Conservation (phyloP, 2,888 invertebrate genomes). For the Limenitis camilla region DNA sequence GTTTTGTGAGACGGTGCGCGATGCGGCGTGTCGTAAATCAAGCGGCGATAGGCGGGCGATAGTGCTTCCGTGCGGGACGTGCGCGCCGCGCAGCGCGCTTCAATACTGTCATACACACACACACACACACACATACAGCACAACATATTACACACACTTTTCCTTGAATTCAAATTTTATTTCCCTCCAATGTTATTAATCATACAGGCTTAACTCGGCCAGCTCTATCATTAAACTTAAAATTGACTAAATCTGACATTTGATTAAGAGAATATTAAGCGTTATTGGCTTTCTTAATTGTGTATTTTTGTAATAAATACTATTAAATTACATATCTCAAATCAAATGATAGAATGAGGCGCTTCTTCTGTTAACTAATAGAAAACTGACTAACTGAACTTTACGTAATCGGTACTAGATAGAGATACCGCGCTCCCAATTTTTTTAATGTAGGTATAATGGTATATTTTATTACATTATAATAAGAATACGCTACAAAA, state of each 20-base stretch:
- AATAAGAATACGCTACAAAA: no score
- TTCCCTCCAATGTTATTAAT: constrained; percentile 53
- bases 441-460: no score
- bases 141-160: constrained; percentile 30
- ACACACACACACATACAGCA: not conserved
- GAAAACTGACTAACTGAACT: constrained; percentile 33
- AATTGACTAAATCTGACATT: constrained; percentile 68
- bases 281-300: constrained; percentile 42
- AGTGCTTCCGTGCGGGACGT: constrained; percentile 46
- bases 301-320: constrained; percentile 42
- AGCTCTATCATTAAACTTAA: constrained; percentile 63
- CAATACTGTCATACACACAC: constrained; percentile 22
- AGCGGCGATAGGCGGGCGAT: constrained; percentile 56
- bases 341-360: constrained; percentile 31
- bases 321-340: constrained; percentile 36
- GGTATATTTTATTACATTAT: no score
- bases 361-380: constrained; percentile 32
- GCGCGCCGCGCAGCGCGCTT: constrained; percentile 20
- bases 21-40: constrained; percentile 60
- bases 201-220: constrained; percentile 55
- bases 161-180: constrained; percentile 47
- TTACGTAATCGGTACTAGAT: not conserved
- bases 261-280: constrained; percentile 62
- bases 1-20: constrained; percentile 26
- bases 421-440: no score